Evolutionary conservation across 1,140 invertebrate genomes (phyloP), one percentile per base, ranked within the genome.

Genomic region (Coelopa frigida): DNA sequence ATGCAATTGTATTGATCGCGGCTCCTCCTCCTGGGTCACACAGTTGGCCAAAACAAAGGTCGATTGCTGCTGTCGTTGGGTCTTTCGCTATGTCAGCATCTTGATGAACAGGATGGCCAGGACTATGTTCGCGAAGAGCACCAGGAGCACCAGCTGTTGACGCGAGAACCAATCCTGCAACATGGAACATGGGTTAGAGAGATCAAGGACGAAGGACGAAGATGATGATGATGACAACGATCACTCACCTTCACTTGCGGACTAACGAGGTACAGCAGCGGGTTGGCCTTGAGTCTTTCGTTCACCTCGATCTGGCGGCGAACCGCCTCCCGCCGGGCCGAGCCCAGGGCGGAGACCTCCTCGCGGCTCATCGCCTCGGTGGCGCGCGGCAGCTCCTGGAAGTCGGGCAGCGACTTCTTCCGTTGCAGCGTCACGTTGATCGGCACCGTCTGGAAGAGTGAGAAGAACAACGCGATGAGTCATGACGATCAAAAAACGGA

Each of bases 101-200:
- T 96, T 95, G 79, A 94, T 91, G 76, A 97, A 96, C 83, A 96
- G 89, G 72, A 94, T 85, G 64, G 91, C 93, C 78, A 98, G 76
- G 56, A 89, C 91, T 71, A 96, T 84, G 77, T 97, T 98, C 73
- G 96, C 83, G 73, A 96, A 89, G 54, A 96, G 82, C 52, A 98
- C 89, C 65, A 96, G 76, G 75, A 98, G 87, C 68, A 96, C 85
- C 63, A 98, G 80, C 75, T 95, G 91, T 74, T 96, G 90, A 63
- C 92, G 82, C 61, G 91, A 92, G 72, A 96, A 92, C 92, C 93
- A 98, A 78, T 96, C 93, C 94, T 98, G 52, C 5, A 41, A 37
- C 43, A 43, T 14, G 46, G 3, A 49, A 49, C 27, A 24, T 24
- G n/a, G 11, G 1, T 11, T 35, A 44, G 20, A 33, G n/a, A 38